Evolutionary conservation across 1,140 invertebrate genomes (phyloP).

Genomic region (Gryllus bimaculatus): DNA sequence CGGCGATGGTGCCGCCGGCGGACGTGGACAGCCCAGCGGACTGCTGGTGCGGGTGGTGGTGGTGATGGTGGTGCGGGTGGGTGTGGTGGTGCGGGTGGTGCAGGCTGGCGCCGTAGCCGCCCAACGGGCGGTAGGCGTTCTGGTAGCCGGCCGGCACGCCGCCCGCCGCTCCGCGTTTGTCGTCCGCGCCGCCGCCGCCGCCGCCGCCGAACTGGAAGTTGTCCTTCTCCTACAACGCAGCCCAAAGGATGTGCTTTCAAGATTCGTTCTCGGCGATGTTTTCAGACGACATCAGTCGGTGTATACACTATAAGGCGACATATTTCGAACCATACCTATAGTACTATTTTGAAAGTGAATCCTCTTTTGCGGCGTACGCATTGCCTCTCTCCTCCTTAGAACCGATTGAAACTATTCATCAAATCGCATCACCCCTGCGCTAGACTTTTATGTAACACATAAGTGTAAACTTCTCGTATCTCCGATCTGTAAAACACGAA

Average conservation of each 20-base stretch:
- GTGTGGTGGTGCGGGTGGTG: slow-evolving; percentile 15
- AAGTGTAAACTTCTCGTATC: too few relatives aligned
- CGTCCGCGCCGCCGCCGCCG: background rate
- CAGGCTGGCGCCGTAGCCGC: background rate
- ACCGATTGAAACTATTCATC: too few relatives aligned
- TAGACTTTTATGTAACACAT: too few relatives aligned
- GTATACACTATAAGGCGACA: too few relatives aligned
- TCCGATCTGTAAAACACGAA: too few relatives aligned
- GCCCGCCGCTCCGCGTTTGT: slow-evolving; percentile 12
- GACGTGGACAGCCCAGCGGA: slow-evolving; percentile 24
- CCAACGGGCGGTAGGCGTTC: background rate
- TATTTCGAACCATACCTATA: too few relatives aligned
- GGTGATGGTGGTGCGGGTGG: slow-evolving; percentile 20
- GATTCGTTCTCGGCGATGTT: background rate
- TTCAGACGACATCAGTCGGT: too few relatives aligned
- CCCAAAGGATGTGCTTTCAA: background rate
- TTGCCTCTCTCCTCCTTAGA: too few relatives aligned
- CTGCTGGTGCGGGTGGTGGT: slow-evolving; percentile 18
- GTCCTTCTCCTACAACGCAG: slow-evolving; percentile 13
- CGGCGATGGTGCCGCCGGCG: slow-evolving; percentile 43
- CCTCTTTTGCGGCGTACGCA: too few relatives aligned
- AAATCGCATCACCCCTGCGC: too few relatives aligned
- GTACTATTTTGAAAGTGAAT: too few relatives aligned
- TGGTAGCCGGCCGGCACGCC: slow-evolving; percentile 8
- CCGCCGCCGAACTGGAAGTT: slow-evolving; percentile 18